Evolutionary conservation across 2,113 vertebrate species (phyloP).

Genomic region (Odocoileus virginianus): DNA sequence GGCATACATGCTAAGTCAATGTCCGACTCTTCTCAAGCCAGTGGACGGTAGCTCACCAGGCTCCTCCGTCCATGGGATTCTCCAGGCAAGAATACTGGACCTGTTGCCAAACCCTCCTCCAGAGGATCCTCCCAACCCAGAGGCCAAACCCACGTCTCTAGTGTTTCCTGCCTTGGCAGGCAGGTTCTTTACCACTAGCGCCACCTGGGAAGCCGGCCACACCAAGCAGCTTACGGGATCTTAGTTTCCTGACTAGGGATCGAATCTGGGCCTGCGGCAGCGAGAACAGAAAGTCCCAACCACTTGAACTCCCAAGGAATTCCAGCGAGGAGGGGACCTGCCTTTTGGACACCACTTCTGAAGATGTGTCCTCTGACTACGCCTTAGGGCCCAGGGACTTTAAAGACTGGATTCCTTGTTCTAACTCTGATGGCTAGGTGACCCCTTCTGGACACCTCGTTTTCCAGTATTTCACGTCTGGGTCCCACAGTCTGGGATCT

Average conservation of each 20-base stretch:
- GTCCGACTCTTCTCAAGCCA: neutral
- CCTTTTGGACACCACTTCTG: neutral
- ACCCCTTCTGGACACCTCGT: neutral
- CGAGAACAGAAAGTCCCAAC: neutral
- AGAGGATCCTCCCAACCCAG: neutral
- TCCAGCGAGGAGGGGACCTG: neutral
- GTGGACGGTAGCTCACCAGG: neutral
- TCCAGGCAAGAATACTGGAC: neutral
- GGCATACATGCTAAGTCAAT: neutral
- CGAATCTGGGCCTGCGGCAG: rapidly evolving
- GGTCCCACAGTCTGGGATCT: neutral
- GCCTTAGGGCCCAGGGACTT: neutral
- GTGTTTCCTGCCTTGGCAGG: neutral
- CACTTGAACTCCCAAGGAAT: neutral
- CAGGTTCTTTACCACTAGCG: neutral
- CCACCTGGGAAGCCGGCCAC: neutral
- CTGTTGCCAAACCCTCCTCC: neutral
- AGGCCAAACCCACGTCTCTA: neutral
- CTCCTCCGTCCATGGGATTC: neutral
- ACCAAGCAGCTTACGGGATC: neutral
- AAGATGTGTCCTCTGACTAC: neutral
- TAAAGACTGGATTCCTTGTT: neutral
- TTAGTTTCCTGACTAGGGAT: neutral
- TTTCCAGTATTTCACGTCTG: neutral
- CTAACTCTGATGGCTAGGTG: neutral